Evolutionary conservation across 2,888 invertebrate species (phyloP).

Genomic region (Uloborus plumipes): DNA sequence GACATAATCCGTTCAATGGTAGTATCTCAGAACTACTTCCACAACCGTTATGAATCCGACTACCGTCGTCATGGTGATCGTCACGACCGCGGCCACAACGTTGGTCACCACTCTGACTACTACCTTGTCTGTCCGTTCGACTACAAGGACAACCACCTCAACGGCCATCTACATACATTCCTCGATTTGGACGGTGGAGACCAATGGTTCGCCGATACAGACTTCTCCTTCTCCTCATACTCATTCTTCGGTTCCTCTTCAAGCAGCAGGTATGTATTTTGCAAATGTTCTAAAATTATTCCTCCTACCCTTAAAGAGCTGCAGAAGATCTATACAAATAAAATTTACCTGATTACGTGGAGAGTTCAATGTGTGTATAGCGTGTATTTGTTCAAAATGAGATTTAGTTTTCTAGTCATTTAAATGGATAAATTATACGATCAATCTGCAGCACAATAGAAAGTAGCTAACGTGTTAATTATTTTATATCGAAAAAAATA

Average conservation of each 20-base stretch:
- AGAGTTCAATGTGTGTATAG: too few relatives aligned
- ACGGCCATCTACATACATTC: not conserved
- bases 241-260: constrained; percentile 9
- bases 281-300: too few relatives aligned
- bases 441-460: too few relatives aligned
- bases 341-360: too few relatives aligned
- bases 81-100: not conserved
- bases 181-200: not conserved
- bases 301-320: too few relatives aligned
- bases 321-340: too few relatives aligned
- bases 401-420: too few relatives aligned
- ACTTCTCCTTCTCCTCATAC: constrained; percentile 4
- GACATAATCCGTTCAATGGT: constrained; percentile 4
- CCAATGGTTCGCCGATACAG: not conserved
- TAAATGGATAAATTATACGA: too few relatives aligned
- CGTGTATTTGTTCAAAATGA: too few relatives aligned
- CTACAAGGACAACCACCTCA: constrained; percentile 11
- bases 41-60: constrained; percentile 4
- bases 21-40: not conserved
- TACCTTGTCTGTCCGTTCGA: constrained; percentile 6
- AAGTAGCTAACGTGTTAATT: too few relatives aligned
- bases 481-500: too few relatives aligned
- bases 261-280: not conserved
- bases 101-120: constrained; percentile 1
- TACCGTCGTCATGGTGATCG: constrained; percentile 13